Evolutionary conservation across 2,888 invertebrate genomes (phyloP).

Genomic region (Papilio gigon): DNA sequence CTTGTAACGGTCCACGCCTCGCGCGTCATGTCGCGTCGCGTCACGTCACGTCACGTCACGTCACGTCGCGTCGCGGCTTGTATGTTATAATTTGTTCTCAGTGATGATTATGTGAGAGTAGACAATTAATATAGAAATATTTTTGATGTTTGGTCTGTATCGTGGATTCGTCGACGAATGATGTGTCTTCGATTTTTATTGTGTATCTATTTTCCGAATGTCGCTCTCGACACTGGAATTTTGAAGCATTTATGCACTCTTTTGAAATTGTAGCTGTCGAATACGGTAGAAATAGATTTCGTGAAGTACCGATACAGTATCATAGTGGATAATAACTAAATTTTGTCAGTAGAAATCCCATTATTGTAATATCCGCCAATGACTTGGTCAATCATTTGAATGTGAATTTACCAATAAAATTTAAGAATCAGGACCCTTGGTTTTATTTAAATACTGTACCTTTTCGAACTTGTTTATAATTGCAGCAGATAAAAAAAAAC

Average conservation of each 20-base stretch:
- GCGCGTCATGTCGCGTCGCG: constrained; percentile 55
- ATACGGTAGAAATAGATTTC: constrained; percentile 77
- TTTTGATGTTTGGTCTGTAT: constrained; percentile 80
- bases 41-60: constrained; percentile 57
- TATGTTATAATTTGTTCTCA: constrained; percentile 62
- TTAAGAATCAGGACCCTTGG: constrained; percentile 64
- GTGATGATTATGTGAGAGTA: constrained; percentile 73
- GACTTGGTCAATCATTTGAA: constrained; percentile 81
- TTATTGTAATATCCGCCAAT: constrained; percentile 76
- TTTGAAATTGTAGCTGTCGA: constrained; percentile 70
- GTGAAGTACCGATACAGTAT: constrained; percentile 79
- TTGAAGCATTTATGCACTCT: constrained; percentile 80
- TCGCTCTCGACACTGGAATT: constrained; percentile 68
- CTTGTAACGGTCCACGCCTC: constrained; percentile 43
- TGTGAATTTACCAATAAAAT: constrained; percentile 82
- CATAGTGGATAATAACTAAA: constrained; percentile 74
- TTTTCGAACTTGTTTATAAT: constrained; percentile 1
- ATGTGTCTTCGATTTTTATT: constrained; percentile 66
- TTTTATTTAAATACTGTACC: constrained; percentile 50
- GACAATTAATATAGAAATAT: constrained; percentile 76
- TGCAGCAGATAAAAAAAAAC: background rate
- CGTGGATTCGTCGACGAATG: constrained; percentile 72
- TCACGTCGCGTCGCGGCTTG: constrained; percentile 59
- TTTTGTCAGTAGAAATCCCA: constrained; percentile 77
- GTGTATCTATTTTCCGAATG: constrained; percentile 66